Evolutionary conservation across 1,140 invertebrate genomes (phyloP), one percentile per base, ranked within the genome.

Genomic region (Tetranychus cinnabarinus): DNA sequence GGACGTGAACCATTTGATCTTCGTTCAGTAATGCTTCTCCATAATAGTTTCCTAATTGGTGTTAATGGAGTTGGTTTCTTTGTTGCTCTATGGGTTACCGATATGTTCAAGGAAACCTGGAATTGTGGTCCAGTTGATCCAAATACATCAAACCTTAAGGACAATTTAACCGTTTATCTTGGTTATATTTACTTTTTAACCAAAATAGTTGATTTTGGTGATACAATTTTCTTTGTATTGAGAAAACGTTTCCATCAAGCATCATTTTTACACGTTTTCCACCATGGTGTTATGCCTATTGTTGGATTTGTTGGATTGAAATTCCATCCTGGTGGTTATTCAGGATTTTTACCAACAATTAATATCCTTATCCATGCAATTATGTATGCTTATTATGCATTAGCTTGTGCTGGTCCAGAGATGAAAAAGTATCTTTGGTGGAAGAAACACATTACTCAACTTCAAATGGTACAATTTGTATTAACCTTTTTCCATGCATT

Each of bases 311-410:
- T 60, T 10, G 59, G 59, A 15, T n/a, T 60, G 10, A 60, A 60
- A 34, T 52, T 60, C 36, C 46, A 50, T 34, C 59, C 59, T 3
- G 59, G 31, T 1, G 46, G 46, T 34, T 60, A 60, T 36, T 37
- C 34, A 79, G 81, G 1, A 86, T 62, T 62, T 23, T 34, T 62
- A 35, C 61, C 61, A 39, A 33, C 55, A 6, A 58, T 77, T 56
- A 79, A 79, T 67, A 73, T 74, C 34, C 72, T 75, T 54, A 73
- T 79, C 0, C 77, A 96, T 65, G 68, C 74, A 2, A 65, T 78
- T 55, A 78, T 79, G 78, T 79, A 60, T 62, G 65, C 57, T 1
- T 79, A 79, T 65, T 79, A 79, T 66, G 70, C 75, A 48, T 69
- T 78, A 46, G 70, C 77, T 0, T 75, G 76, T 8, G 69, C 77